Evolutionary conservation across 2,888 invertebrate species (phyloP).

Genomic region (Carcina quercana): DNA sequence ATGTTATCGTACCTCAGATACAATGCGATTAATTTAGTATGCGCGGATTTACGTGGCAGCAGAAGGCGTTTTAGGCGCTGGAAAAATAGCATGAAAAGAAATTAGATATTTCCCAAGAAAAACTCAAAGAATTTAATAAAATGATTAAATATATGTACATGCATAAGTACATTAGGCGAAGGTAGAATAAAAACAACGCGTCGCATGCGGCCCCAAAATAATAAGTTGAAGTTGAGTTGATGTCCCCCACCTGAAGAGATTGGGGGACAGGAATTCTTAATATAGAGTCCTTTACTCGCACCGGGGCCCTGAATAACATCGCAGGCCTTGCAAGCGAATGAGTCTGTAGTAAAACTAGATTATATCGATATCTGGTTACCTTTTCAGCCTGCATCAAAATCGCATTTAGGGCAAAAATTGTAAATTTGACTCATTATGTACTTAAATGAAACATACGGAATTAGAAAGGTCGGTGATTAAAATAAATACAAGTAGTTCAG

Average conservation of each 20-base stretch:
- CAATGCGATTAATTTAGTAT: no score
- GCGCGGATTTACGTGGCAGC: no score
- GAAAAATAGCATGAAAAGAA: conserved; percentile 18
- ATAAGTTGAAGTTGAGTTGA: conserved; percentile 67
- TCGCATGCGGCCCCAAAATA: conserved; percentile 51
- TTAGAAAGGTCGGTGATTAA: no score
- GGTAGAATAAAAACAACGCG: conserved; percentile 59
- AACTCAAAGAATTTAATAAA: conserved; percentile 54
- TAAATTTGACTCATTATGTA: no score
- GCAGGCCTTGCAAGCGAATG: conserved; percentile 49
- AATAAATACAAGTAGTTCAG: no score
- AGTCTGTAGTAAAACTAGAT: no score
- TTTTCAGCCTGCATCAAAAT: no score
- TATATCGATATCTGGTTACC: no score
- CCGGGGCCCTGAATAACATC: conserved; percentile 64
- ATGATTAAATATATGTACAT: conserved; percentile 33
- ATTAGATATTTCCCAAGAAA: conserved; percentile 31
- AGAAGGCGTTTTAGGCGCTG: no score
- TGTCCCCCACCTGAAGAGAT: conserved; percentile 66
- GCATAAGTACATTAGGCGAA: conserved; percentile 34
- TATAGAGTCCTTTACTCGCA: conserved; percentile 70
- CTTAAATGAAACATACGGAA: no score
- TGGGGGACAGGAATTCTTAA: conserved; percentile 69
- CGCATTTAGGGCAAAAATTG: no score
- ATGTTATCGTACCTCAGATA: no score